Evolutionary conservation across 2,888 invertebrate species (phyloP).

Genomic region (Hypercompe scribonia): DNA sequence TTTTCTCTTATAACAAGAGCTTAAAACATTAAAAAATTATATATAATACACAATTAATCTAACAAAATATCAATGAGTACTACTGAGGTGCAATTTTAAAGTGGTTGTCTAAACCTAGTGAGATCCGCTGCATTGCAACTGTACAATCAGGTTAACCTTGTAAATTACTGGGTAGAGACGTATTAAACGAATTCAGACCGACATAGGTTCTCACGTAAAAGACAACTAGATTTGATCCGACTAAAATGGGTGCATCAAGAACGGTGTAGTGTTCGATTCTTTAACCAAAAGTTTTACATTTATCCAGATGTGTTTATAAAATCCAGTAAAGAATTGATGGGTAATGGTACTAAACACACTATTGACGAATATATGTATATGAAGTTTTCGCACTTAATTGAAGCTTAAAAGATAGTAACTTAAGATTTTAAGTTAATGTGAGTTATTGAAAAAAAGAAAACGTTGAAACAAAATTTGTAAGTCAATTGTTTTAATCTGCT

Average conservation of each 20-base stretch:
- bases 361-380: not conserved
- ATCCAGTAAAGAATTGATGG: not conserved
- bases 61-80: not conserved
- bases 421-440: not conserved
- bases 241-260: not conserved
- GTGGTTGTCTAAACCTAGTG: slow-evolving; percentile 47
- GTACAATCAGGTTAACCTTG: slow-evolving; percentile 59
- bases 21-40: slow-evolving; percentile 11
- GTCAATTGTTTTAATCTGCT: not conserved
- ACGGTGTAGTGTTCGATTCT: not conserved
- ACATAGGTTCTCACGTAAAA: slow-evolving; percentile 43
- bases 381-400: not conserved
- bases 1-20: not conserved
- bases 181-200: slow-evolving; percentile 42
- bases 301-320: not conserved
- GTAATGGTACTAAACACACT: not conserved
- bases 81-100: slow-evolving; percentile 18
- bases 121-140: slow-evolving; percentile 61
- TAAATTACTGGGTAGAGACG: slow-evolving; percentile 32
- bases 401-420: not conserved
- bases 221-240: slow-evolving; percentile 42
- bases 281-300: not conserved
- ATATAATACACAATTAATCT: not conserved
- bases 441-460: not conserved
- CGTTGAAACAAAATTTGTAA: not conserved